Evolutionary conservation across 2,797 vertebrate species (phyloP).

Genomic region (Thalassophryne amazonica): DNA sequence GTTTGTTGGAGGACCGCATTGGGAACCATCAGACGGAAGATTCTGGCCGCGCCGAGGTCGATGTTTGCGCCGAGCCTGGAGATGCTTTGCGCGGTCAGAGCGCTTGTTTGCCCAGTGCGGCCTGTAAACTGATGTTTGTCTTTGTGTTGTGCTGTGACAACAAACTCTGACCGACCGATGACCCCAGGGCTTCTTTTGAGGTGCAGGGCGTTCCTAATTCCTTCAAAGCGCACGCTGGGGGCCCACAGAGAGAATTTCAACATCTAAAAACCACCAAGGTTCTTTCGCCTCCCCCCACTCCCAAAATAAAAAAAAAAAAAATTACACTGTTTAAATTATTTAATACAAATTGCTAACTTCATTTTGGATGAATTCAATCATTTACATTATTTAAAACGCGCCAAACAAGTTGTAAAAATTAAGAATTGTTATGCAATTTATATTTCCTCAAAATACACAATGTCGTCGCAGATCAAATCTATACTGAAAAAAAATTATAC

Average conservation of each 20-base stretch:
- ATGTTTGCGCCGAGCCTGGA: background rate
- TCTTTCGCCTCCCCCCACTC: no score
- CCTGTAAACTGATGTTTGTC: conserved; percentile 59
- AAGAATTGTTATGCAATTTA: no score
- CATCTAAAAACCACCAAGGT: no score
- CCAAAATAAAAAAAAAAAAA: background rate
- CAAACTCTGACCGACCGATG: conserved; percentile 65
- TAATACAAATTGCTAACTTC: no score
- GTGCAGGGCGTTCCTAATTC: conserved; percentile 44
- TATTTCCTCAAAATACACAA: no score
- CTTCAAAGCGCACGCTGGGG: background rate
- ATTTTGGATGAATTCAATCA: no score
- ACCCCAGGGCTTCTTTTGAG: conserved; percentile 45
- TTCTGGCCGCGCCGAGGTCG: conserved; percentile 8
- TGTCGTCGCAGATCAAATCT: no score
- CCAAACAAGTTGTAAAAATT: no score
- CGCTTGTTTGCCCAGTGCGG: conserved; percentile 46
- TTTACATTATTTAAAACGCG: no score
- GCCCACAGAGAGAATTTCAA: background rate
- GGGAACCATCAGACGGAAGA: conserved; percentile 46
- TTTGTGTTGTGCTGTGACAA: conserved; percentile 60
- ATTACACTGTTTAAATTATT: no score
- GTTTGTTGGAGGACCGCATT: conserved; percentile 57
- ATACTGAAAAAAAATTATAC: no score
- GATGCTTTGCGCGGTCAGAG: conserved; percentile 19